phyloP scores from a whole-genome alignment of 2,888 invertebrate genomes.

The Trichacis sp. region DNA sequence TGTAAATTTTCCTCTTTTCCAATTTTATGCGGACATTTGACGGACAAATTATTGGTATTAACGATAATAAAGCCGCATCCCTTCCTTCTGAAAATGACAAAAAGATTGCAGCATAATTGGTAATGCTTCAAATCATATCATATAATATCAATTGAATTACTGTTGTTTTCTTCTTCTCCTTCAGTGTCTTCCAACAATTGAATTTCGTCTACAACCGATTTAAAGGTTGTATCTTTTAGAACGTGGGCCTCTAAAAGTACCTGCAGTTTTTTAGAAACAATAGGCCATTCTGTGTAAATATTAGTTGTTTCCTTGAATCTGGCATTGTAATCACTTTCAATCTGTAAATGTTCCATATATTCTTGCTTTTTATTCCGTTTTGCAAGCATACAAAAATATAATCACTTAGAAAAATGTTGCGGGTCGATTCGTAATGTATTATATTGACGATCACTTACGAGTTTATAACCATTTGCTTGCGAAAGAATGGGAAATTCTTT shows the following conservation, averaged over 20 bases:
- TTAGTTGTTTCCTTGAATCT: neutral
- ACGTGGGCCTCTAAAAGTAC: neutral
- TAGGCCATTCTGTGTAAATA: constrained; percentile 23
- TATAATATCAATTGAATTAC: too few relatives aligned
- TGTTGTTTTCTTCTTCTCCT: too few relatives aligned
- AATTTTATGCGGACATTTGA: neutral
- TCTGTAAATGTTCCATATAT: too few relatives aligned
- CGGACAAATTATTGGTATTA: neutral
- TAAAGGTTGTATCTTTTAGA: neutral
- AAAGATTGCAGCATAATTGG: too few relatives aligned
- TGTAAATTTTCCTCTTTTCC: neutral
- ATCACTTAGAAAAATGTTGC: too few relatives aligned
- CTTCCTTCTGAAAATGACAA: neutral
- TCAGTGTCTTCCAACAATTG: neutral
- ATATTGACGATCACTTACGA: constrained; percentile 12
- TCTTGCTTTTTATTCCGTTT: too few relatives aligned
- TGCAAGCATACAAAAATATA: too few relatives aligned
- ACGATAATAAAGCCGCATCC: neutral
- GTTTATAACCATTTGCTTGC: constrained; percentile 20
- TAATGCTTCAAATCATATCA: too few relatives aligned
- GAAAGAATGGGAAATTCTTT: constrained; percentile 23
- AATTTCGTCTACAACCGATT: neutral
- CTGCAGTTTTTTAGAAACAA: constrained; percentile 15
- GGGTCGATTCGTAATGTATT: too few relatives aligned
- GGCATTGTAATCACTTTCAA: constrained; percentile 20